Conservation (phyloP, 2,113 vertebrate genomes). For the Daubentonia madagascariensis region DNA sequence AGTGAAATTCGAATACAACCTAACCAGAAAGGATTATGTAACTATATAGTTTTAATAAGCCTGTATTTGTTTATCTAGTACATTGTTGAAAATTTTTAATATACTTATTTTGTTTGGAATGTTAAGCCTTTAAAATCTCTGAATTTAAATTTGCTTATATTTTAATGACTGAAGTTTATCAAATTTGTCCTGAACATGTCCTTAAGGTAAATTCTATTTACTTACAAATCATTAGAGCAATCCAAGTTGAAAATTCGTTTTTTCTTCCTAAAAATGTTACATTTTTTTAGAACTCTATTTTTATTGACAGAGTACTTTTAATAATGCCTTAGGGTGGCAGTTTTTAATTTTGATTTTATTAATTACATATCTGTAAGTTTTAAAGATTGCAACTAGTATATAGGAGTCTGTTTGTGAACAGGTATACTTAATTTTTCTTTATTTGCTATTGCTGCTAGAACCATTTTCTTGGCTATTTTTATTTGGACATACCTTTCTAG, state of each 20-base stretch:
- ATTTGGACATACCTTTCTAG: not conserved
- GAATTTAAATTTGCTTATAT: slow-evolving; percentile 31
- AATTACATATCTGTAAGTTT: not conserved
- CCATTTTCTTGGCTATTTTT: not conserved
- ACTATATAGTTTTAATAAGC: not conserved
- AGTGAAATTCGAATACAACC: not conserved
- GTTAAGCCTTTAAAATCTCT: not conserved
- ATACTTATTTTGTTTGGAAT: slow-evolving; percentile 16
- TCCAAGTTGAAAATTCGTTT: not conserved
- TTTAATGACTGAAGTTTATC: slow-evolving; percentile 22
- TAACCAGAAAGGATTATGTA: not conserved
- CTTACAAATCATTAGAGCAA: not conserved
- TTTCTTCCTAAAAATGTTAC: not conserved
- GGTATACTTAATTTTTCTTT: not conserved
- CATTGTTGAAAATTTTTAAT: not conserved
- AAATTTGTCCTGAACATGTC: not conserved
- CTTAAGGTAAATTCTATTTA: not conserved
- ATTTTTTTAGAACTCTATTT: not conserved
- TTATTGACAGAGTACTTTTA: not conserved
- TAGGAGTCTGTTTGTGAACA: not conserved
- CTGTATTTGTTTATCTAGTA: not conserved
- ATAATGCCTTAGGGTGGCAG: not conserved
- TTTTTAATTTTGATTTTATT: slow-evolving; percentile 42
- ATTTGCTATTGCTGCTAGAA: not conserved
- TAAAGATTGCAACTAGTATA: not conserved